Conservation (phyloP, 2,113 vertebrate species). For the Tauraco erythrolophus region DNA sequence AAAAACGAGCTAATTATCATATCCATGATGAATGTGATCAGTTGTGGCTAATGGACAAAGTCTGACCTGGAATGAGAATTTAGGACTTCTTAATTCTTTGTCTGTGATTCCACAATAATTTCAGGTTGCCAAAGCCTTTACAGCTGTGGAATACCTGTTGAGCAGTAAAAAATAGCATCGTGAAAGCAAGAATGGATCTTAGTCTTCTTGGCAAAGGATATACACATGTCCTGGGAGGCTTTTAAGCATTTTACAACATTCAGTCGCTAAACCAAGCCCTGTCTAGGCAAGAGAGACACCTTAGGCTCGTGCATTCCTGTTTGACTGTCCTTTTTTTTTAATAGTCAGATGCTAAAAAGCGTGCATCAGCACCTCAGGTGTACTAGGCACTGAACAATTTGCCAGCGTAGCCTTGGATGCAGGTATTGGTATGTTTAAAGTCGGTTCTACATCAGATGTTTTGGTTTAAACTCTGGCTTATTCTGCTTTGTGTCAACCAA, state of each 20-base stretch:
- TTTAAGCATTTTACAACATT: not conserved
- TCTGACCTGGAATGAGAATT: not conserved
- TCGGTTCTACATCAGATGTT: not conserved
- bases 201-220: not conserved
- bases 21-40: not conserved
- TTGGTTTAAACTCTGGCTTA: not conserved
- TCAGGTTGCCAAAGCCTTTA: not conserved
- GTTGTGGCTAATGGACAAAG: not conserved
- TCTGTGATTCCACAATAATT: not conserved
- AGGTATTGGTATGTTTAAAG: not conserved
- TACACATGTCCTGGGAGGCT: not conserved
- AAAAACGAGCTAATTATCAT: not conserved
- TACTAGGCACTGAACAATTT: not conserved
- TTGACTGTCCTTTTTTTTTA: not conserved
- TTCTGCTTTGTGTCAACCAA: not conserved
- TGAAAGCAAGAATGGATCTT: not conserved
- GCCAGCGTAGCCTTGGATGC: not conserved
- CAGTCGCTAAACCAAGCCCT: not conserved
- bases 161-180: not conserved
- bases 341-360: not conserved
- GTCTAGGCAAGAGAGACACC: not conserved
- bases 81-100: not conserved
- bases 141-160: not conserved
- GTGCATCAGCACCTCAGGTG: accelerated
- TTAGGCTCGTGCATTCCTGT: not conserved